These are phyloP conservation scores for Sphaeridia pumilis DNA, from an alignment of 2,888 invertebrate species.

Conservation along the genomic window DNA sequence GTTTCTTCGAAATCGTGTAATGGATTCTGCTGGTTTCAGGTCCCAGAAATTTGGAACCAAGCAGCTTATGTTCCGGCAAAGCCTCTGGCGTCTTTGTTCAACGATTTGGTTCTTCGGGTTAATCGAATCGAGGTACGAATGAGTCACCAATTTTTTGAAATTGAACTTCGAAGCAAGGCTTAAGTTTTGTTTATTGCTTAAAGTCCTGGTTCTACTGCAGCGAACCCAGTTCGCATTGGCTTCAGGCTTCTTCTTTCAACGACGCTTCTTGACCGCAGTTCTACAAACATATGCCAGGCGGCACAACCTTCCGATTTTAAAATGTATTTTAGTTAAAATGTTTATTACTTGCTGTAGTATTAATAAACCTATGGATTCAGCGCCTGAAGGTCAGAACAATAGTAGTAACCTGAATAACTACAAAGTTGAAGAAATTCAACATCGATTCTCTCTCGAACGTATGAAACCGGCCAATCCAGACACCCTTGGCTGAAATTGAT, in stretches of 20 bases:
- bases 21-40: slow-evolving; percentile 40
- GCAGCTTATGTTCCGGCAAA: slow-evolving; percentile 75
- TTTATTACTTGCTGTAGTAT: too few relatives aligned
- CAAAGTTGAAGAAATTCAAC: too few relatives aligned
- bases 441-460: too few relatives aligned
- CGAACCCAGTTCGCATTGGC: slow-evolving; percentile 74
- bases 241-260: slow-evolving; percentile 91
- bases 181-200: too few relatives aligned
- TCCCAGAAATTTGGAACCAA: slow-evolving; percentile 71
- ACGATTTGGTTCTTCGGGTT: slow-evolving; percentile 65
- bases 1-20: neutral
- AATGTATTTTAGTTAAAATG: too few relatives aligned
- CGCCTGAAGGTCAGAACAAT: too few relatives aligned
- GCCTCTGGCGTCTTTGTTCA: slow-evolving; percentile 72
- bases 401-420: too few relatives aligned
- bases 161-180: too few relatives aligned
- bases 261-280: slow-evolving; percentile 81
- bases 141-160: neutral
- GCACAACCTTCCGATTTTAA: slow-evolving; percentile 71
- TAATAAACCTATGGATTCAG: too few relatives aligned
- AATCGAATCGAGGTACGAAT: slow-evolving; percentile 59
- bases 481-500: too few relatives aligned
- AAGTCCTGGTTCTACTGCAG: slow-evolving; percentile 42
- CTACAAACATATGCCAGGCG: slow-evolving; percentile 75
- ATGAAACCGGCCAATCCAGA: too few relatives aligned